Evolutionary conservation across 2,888 invertebrate species (phyloP), one percentile per base, ranked within the genome.

Genomic region (Hirtodrosophila alboralis): DNA sequence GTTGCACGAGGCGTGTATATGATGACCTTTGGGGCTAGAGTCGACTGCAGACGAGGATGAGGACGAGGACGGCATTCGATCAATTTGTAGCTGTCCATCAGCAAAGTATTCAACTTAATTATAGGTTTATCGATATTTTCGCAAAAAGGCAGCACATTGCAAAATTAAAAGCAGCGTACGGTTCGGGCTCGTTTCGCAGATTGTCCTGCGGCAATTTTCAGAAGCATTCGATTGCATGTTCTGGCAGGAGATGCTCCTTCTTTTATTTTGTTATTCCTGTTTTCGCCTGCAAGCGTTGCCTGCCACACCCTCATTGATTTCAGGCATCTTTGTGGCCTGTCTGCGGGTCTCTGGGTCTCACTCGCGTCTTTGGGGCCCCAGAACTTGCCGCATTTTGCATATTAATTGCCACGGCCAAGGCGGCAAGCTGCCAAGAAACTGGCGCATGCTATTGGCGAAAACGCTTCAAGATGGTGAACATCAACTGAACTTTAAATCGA

Each of bases 191-290:
- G 66, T 75, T 83, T 79, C 63, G 70, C 65, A 74, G 84, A 59
- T 79, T 75, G 73, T 70, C 85, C 79, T 49, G 81, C 71, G 77
- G 86, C 73, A 77, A 75, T 86, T 86, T 86, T 84, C 86, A 84
- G 84, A 86, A 84, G 84, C 84, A 68, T 80, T 78, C 52, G 64
- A 63, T 68, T 56, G 62, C 76, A 74, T 79, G 74, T 78, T 70
- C 57, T 31, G 41, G 23, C 21, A 33, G 44, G 38, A 38, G 59
- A 37, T 64, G 45, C 53, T 43, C 38, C 10, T 31, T 36, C 14
- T 45, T 30, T 34, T n/a, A n/a, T n/a, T n/a, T n/a, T n/a, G n/a
- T n/a, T n/a, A n/a, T n/a, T n/a, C n/a, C n/a, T n/a, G n/a, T 43
- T 31, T 5, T 18, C 16, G 51, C 68, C 76, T 79, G 76, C 60